phyloP scores from a whole-genome alignment of 2,113 vertebrate genomes.

The Sclerurus mexicanus region DNA sequence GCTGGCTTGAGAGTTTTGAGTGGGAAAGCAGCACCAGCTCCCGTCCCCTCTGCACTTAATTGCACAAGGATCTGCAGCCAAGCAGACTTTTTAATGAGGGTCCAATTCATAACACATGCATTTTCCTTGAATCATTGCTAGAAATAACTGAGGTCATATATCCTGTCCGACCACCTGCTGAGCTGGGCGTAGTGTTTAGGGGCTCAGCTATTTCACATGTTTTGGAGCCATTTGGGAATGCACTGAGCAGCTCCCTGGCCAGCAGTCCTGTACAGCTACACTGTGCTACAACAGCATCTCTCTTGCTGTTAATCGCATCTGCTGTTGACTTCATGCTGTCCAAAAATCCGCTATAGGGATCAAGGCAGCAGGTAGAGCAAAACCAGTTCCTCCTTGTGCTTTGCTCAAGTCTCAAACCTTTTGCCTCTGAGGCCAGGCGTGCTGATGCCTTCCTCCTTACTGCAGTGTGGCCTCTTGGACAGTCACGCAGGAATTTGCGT shows the following conservation, averaged over 20 bases:
- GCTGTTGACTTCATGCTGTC: neutral
- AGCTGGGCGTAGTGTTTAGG: neutral
- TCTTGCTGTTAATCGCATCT: neutral
- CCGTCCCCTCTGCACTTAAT: neutral
- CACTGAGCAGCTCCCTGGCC: neutral
- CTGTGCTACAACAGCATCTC: rapidly evolving
- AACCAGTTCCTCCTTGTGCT: neutral
- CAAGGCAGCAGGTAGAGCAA: neutral
- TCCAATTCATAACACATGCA: neutral
- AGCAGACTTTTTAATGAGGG: conserved; percentile 5
- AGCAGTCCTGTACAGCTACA: neutral
- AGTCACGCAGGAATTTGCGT: neutral
- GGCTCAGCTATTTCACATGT: neutral
- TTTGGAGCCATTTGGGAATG: neutral
- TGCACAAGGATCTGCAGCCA: neutral
- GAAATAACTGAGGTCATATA: neutral
- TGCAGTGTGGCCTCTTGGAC: rapidly evolving
- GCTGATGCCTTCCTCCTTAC: neutral
- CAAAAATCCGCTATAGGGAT: neutral
- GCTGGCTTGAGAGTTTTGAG: neutral
- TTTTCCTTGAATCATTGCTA: conserved; percentile 13
- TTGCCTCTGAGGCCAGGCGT: neutral
- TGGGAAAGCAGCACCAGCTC: neutral
- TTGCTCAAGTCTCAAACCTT: neutral
- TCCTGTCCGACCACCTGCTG: neutral